phyloP scores from a whole-genome alignment of 1,140 invertebrate species.

The Heterodera carotae region DNA sequence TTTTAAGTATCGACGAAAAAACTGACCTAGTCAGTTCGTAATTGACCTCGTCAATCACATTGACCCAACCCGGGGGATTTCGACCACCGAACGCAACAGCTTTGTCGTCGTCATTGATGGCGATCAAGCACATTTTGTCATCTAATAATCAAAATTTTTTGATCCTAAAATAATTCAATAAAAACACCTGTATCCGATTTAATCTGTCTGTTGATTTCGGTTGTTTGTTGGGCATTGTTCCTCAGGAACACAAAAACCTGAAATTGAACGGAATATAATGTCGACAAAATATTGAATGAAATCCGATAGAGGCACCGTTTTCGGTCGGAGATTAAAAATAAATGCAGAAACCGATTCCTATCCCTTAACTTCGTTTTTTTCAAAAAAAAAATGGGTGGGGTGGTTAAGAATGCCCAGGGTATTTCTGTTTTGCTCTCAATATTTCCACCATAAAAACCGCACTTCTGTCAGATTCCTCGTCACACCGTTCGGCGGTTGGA shows the following conservation, averaged over 20 bases:
- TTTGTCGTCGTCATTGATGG: slow-evolving; percentile 43
- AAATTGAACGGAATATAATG: no score
- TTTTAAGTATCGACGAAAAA: no score
- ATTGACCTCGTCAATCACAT: slow-evolving; percentile 52
- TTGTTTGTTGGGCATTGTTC: slow-evolving; percentile 44
- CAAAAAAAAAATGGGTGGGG: no score
- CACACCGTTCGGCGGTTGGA: slow-evolving; percentile 46
- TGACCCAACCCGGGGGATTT: slow-evolving; percentile 50
- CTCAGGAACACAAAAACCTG: slow-evolving; percentile 46
- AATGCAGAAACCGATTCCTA: no score
- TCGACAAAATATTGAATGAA: no score
- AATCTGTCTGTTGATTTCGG: background rate
- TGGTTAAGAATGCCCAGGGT: no score
- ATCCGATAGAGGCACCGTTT: no score
- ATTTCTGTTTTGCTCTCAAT: background rate
- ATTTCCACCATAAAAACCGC: background rate
- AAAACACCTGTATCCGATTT: slow-evolving; percentile 8
- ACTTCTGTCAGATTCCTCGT: slow-evolving; percentile 50
- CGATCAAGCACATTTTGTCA: slow-evolving; percentile 42
- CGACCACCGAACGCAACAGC: slow-evolving; percentile 20
- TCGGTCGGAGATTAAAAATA: no score
- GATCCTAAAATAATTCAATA: no score
- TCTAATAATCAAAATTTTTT: no score
- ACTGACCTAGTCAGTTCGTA: slow-evolving; percentile 54
- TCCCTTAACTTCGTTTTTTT: background rate